phyloP scores from a whole-genome alignment of 2,888 invertebrate genomes.

The Ochropleura plecta region DNA sequence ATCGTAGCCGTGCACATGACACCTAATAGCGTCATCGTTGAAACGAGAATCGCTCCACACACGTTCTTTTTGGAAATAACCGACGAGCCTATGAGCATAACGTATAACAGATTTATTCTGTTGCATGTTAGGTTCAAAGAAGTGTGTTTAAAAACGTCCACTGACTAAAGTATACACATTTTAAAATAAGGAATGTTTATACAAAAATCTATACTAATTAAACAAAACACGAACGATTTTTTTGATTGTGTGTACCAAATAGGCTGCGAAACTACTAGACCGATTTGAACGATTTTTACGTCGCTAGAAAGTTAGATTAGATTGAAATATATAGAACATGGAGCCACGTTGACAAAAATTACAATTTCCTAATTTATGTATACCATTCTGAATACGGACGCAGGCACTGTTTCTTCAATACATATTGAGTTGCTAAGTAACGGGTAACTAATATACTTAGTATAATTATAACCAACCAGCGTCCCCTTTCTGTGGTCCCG shows the following conservation, averaged over 20 bases:
- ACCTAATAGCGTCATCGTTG: slow-evolving; percentile 36
- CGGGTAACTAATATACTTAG: slow-evolving; percentile 36
- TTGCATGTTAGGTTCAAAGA: not conserved
- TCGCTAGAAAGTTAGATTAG: no score
- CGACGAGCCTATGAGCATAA: not conserved
- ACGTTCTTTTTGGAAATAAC: slow-evolving; percentile 15
- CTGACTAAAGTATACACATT: not conserved
- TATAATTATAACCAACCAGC: slow-evolving; percentile 37
- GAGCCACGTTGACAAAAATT: no score
- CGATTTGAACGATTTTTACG: no score
- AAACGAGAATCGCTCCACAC: slow-evolving; percentile 22
- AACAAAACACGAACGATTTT: no score
- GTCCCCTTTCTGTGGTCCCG: not conserved
- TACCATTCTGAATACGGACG: no score
- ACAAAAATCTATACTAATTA: no score
- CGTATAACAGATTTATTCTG: not conserved
- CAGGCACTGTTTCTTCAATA: not conserved
- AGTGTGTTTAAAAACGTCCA: not conserved
- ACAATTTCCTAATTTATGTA: not conserved
- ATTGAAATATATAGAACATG: no score
- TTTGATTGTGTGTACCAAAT: no score
- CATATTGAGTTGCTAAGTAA: slow-evolving; percentile 42
- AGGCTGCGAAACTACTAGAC: no score
- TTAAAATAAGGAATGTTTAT: not conserved
- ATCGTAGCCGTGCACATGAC: slow-evolving; percentile 38